These are phyloP conservation scores for Cordylochernes scorpioides DNA, from an alignment of 2,888 invertebrate species.

Conservation along the genomic window DNA sequence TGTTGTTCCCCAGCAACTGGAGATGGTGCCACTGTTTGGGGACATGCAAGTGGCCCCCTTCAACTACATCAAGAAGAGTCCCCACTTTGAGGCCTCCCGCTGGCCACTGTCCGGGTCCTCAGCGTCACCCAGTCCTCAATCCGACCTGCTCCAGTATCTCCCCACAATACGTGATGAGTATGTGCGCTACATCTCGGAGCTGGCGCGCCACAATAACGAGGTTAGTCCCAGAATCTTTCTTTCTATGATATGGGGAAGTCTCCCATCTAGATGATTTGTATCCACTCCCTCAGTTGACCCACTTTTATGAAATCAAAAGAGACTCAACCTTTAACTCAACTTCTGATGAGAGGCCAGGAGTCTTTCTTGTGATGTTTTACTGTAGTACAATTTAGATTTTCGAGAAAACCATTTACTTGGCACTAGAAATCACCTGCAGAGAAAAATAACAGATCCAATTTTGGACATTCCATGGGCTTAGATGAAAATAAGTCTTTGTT, in stretches of 20 bases:
- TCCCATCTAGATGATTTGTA: too few relatives aligned
- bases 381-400: too few relatives aligned
- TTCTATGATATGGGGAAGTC: not conserved
- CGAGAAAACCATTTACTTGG: too few relatives aligned
- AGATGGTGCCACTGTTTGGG: constrained; percentile 84
- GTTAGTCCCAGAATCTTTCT: constrained; percentile 17
- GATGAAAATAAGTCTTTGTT: too few relatives aligned
- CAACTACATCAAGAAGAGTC: constrained; percentile 78
- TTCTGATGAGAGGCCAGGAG: too few relatives aligned
- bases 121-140: constrained; percentile 56
- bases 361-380: too few relatives aligned
- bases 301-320: too few relatives aligned
- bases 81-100: constrained; percentile 58
- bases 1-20: constrained; percentile 36
- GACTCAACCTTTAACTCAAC: too few relatives aligned
- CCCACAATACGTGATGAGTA: constrained; percentile 79
- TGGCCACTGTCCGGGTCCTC: constrained; percentile 68
- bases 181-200: constrained; percentile 80
- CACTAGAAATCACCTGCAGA: too few relatives aligned
- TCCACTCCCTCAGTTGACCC: too few relatives aligned
- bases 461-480: too few relatives aligned
- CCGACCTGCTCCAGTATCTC: constrained; percentile 77
- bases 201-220: constrained; percentile 57
- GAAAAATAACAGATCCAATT: too few relatives aligned
- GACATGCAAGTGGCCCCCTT: constrained; percentile 99